phyloP scores from a whole-genome alignment of 2,797 vertebrate genomes.

The Enteromius fasciolatus region DNA sequence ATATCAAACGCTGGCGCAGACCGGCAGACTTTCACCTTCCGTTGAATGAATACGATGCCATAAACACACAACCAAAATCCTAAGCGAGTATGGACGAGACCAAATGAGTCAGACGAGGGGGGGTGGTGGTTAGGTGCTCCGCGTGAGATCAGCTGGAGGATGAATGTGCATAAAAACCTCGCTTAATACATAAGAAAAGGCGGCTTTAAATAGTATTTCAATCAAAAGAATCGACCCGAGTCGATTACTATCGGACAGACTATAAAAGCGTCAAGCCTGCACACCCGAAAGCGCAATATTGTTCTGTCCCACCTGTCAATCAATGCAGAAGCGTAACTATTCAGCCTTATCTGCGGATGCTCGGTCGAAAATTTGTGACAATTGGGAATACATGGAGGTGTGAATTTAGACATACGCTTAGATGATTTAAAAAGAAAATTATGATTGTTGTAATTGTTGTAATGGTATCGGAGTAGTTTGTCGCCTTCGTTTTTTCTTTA shows the following conservation, averaged over 20 bases:
- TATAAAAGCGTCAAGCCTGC: background rate
- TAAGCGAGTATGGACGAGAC: conserved; percentile 80
- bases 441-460: background rate
- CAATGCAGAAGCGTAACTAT: conserved; percentile 67
- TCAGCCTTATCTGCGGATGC: conserved; percentile 61
- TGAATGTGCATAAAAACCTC: background rate
- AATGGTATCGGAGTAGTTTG: background rate
- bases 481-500: background rate
- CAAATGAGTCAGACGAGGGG: conserved; percentile 79
- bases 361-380: conserved; percentile 58
- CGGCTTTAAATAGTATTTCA: background rate
- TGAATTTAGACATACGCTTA: background rate
- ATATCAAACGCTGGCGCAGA: conserved; percentile 72
- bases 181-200: background rate
- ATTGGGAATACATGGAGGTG: background rate
- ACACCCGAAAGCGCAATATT: conserved; percentile 62
- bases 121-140: conserved; percentile 14
- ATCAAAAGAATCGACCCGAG: background rate
- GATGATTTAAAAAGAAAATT: background rate
- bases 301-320: conserved; percentile 74
- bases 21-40: conserved; percentile 76
- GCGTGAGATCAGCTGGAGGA: background rate
- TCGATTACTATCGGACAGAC: background rate
- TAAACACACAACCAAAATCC: conserved; percentile 76
- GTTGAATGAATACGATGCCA: conserved; percentile 73